Conservation (phyloP, 2,888 invertebrate species). For the Selenia dentaria region DNA sequence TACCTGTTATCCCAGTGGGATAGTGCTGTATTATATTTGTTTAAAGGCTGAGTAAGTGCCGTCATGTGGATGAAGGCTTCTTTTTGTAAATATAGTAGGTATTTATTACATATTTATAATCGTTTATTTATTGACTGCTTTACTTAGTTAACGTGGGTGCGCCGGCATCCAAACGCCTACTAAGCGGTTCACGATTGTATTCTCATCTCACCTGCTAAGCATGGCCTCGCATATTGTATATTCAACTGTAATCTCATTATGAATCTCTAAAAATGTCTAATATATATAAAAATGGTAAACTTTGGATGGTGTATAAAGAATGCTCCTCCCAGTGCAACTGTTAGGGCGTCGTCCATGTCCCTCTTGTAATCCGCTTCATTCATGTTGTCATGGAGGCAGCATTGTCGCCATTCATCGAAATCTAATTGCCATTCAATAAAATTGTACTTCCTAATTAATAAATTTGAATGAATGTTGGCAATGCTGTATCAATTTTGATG, state of each 20-base stretch:
- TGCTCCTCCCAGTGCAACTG: slow-evolving; percentile 46
- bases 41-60: slow-evolving; percentile 78
- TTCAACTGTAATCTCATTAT: slow-evolving; percentile 78
- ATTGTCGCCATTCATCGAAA: slow-evolving; percentile 20
- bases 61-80: slow-evolving; percentile 68
- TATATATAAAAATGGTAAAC: slow-evolving; percentile 72
- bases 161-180: slow-evolving; percentile 66
- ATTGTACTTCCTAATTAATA: slow-evolving; percentile 27
- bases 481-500: slow-evolving; percentile 13
- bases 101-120: slow-evolving; percentile 86
- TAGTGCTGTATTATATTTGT: slow-evolving; percentile 83
- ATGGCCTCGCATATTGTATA: slow-evolving; percentile 74
- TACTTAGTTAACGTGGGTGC: slow-evolving; percentile 77
- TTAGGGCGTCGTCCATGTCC: slow-evolving; percentile 13
- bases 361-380: slow-evolving; percentile 9
- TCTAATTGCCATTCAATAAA: slow-evolving; percentile 27
- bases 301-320: slow-evolving; percentile 76
- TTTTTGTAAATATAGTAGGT: slow-evolving; percentile 85
- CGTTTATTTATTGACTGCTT: slow-evolving; percentile 85
- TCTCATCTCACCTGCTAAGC: slow-evolving; percentile 78
- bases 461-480: slow-evolving; percentile 25
- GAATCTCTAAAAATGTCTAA: slow-evolving; percentile 71
- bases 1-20: slow-evolving; percentile 80
- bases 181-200: slow-evolving; percentile 75
- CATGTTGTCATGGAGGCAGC: slow-evolving; percentile 7